Evolutionary conservation across 2,797 vertebrate genomes (phyloP).

Genomic region (Protonibea diacanthus): DNA sequence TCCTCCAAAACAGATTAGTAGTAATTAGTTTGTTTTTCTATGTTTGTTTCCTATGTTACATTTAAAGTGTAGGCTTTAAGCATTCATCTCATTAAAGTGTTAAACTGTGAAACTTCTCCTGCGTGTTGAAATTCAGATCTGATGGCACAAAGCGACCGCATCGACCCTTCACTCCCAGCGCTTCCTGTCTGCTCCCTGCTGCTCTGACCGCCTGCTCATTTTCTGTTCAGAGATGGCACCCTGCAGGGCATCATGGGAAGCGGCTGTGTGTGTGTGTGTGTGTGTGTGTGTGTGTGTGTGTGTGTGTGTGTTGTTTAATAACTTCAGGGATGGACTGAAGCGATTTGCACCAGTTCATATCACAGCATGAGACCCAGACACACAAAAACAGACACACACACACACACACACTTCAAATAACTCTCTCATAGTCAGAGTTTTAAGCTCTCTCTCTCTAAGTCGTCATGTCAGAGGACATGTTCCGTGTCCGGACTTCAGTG

Average conservation of each 20-base stretch:
- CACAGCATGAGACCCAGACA: slow-evolving; percentile 20
- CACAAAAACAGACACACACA: not conserved
- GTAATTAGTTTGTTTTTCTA: not conserved
- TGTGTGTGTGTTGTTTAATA: slow-evolving; percentile 12
- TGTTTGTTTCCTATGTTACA: not conserved
- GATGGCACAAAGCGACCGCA: slow-evolving; percentile 8
- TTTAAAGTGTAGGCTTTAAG: not conserved
- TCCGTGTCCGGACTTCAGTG: not conserved
- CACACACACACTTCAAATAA: slow-evolving; percentile 3
- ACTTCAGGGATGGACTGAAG: slow-evolving; percentile 37
- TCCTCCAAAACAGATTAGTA: not conserved
- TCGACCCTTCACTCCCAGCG: slow-evolving; percentile 18
- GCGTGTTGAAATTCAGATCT: slow-evolving; percentile 12
- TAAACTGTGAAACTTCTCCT: slow-evolving; percentile 9
- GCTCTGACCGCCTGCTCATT: slow-evolving; percentile 36
- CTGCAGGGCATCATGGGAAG: slow-evolving; percentile 46
- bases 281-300: not conserved
- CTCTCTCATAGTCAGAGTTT: not conserved
- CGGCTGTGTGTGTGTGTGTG: not conserved
- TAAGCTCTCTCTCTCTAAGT: not conserved
- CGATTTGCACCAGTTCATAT: slow-evolving; percentile 41
- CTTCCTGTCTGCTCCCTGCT: slow-evolving; percentile 46
- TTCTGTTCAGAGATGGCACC: slow-evolving; percentile 45
- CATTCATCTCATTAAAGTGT: not conserved
- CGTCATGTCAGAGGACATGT: not conserved